Base-by-base conservation (phyloP, 2,888 invertebrate species). In the Nephrotoma flavescens region DNA sequence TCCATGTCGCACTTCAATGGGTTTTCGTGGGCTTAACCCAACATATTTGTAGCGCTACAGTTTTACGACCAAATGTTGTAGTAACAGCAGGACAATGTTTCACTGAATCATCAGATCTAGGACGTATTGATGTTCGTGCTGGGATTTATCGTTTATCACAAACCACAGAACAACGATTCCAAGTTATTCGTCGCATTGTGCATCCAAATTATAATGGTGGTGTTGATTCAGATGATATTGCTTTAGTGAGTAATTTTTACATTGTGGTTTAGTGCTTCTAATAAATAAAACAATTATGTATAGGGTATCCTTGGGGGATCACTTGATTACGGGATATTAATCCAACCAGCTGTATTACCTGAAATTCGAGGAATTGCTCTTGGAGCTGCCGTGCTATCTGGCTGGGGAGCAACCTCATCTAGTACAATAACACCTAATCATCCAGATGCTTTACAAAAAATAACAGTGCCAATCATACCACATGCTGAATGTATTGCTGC, bases 141-240 rank as follows among this genome's bases (percentile, higher is more conserved):
- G 93, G 93, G 42, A 91, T 92, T 7, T 91, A 92, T 88, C 87
- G 88, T 44, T 89, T 92, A 12, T 45, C 89, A 0, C 88, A 89
- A 42, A 85, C 41, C 9, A 85, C 86, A 19, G 86, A 87, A 2
- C 87, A 91, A 87, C 71, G 87, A 6, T 86, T 86, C 12, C 47
- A 45, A 47, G 89, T 92, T 7, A 89, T 89, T 6, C 89, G 89
- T 15, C 89, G 90, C 31, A 88, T 89, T 41, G 89, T 91, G 0
- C 92, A 93, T 87, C 89, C 89, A 52, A 1, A 42, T 2, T 91
- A 88, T 87, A 44, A 9, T 52, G 92, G 92, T n/a, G 90, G 90
- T 5, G 91, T 92, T 15, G 92, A 91, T 19, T 92, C 92, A 87
- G 92, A 92, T 88, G 94, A 94, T 88, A 93, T 94, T 88, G 94